Evolutionary conservation across 2,888 invertebrate genomes (phyloP).

Genomic region (Diachrysia chrysitis): DNA sequence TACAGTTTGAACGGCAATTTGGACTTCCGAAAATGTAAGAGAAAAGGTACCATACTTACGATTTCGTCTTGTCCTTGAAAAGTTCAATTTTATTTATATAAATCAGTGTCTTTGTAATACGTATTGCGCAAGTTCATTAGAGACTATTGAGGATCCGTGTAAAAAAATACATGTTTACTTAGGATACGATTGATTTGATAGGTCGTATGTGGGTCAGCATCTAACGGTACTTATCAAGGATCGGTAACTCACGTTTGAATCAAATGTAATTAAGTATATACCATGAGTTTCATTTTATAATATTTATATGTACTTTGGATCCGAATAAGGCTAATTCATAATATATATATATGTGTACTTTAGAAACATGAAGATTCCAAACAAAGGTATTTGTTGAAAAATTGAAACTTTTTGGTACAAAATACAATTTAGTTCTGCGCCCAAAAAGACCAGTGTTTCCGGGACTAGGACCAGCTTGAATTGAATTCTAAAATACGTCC

Average conservation of each 20-base stretch:
- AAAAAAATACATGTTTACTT: conserved; percentile 52
- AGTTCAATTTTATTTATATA: conserved; percentile 35
- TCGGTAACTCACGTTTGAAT: conserved; percentile 42
- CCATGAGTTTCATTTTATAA: background rate
- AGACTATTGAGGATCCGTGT: conserved; percentile 50
- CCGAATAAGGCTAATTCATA: too few relatives aligned
- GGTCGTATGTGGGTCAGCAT: conserved; percentile 31
- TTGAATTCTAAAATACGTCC: background rate
- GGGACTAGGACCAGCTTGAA: background rate
- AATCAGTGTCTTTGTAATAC: conserved; percentile 20
- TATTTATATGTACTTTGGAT: too few relatives aligned
- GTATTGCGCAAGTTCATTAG: conserved; percentile 57
- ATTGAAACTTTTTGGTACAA: background rate
- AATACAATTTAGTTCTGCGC: too few relatives aligned
- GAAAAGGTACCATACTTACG: too few relatives aligned
- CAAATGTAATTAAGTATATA: conserved; percentile 32
- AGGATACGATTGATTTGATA: conserved; percentile 52
- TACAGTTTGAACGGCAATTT: too few relatives aligned
- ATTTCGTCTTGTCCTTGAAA: too few relatives aligned
- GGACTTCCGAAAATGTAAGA: too few relatives aligned
- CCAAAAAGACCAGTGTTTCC: background rate
- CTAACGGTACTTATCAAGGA: conserved; percentile 52
- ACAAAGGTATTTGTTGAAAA: too few relatives aligned
- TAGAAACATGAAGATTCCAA: too few relatives aligned
- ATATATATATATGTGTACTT: too few relatives aligned